A percentile compares a stretch with the other conserved stretches of the same genome.
Evolutionary conservation across 2,888 invertebrate species (phyloP).

Genomic region (Hybos culiciformis): DNA sequence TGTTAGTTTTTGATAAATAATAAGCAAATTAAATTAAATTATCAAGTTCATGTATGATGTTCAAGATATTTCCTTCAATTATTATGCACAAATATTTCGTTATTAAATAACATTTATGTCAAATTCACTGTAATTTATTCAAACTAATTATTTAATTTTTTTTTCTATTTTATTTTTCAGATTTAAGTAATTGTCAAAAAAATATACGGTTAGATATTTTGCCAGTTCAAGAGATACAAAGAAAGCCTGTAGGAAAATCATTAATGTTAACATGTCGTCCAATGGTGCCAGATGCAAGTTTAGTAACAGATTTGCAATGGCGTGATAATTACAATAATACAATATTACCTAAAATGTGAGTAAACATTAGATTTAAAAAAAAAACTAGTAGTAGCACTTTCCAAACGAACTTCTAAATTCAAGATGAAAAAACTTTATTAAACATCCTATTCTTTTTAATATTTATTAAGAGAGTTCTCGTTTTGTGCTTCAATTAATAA

Average conservation of each 20-base stretch:
- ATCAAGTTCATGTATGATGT: too few species aligned
- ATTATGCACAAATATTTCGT: too few species aligned
- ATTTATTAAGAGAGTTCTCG: too few species aligned
- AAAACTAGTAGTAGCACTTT: neutral
- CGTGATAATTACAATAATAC: constrained; percentile 54
- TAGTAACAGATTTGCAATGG: constrained; percentile 68
- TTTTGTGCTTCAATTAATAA: too few species aligned
- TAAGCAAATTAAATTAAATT: too few species aligned
- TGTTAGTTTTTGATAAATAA: too few species aligned
- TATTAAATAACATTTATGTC: too few species aligned
- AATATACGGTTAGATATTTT: constrained; percentile 48
- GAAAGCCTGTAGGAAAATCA: constrained; percentile 60
- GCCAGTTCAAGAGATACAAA: constrained; percentile 52
- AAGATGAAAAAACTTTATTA: neutral
- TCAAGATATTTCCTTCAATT: too few species aligned
- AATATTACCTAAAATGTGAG: constrained; percentile 55
- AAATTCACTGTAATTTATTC: too few species aligned
- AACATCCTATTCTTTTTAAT: too few species aligned
- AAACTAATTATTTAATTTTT: neutral
- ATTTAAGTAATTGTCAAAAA: constrained; percentile 19
- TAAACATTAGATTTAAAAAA: constrained; percentile 17
- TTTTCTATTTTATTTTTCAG: neutral
- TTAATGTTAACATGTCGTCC: constrained; percentile 67
- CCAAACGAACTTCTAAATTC: neutral
- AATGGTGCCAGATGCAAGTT: constrained; percentile 48